phyloP scores from a whole-genome alignment of 2,113 vertebrate species.

The Protobothrops flavoviridis region DNA sequence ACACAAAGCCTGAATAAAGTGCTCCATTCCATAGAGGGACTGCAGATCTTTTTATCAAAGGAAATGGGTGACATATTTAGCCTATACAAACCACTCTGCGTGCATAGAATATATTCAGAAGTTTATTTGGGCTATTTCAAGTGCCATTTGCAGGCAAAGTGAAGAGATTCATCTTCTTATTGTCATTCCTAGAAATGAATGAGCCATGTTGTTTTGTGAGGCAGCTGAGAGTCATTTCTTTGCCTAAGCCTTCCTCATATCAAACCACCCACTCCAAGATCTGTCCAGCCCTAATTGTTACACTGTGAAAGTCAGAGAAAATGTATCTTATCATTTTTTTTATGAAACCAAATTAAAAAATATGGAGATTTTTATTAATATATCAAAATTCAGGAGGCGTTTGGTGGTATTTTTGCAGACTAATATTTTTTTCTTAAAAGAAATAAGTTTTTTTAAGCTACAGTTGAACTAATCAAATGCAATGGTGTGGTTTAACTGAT shows the following conservation, averaged over 20 bases:
- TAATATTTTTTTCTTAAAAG: background rate
- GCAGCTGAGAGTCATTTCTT: background rate
- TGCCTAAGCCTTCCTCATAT: background rate
- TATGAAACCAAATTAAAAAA: background rate
- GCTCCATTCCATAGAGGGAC: background rate
- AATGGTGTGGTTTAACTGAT: background rate
- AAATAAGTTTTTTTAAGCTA: background rate
- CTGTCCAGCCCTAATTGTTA: background rate
- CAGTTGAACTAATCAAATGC: background rate
- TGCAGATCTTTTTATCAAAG: background rate
- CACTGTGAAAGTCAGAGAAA: background rate
- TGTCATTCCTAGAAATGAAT: background rate
- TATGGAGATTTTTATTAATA: background rate
- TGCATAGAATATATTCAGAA: background rate
- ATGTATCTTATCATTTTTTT: background rate
- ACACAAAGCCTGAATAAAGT: background rate
- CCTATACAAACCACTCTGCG: background rate
- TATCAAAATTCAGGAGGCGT: background rate
- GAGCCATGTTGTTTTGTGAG: background rate
- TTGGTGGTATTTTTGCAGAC: background rate
- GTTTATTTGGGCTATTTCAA: background rate
- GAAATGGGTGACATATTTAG: background rate
- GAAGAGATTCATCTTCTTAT: background rate
- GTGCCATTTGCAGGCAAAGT: background rate
- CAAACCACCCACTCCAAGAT: background rate